Conservation (phyloP, 2,888 invertebrate species). For the Allacma fusca region DNA sequence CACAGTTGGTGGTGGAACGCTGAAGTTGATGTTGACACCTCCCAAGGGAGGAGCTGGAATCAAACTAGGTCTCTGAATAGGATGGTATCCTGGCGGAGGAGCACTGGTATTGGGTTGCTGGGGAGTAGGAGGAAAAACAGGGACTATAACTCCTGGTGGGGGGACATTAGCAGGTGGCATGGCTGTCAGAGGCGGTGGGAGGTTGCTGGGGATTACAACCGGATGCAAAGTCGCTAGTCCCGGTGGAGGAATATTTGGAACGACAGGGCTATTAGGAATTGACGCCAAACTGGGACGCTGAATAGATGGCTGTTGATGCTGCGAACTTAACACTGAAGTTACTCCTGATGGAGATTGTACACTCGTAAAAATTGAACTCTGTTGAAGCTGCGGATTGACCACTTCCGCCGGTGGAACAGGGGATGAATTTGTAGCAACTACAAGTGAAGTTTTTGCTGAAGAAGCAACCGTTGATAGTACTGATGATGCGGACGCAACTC, state of each 20-base stretch:
- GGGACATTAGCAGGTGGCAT: background rate
- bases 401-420: background rate
- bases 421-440: no score
- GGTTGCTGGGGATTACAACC: constrained; percentile 30
- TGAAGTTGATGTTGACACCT: constrained; percentile 52
- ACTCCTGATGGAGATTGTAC: no score
- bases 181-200: constrained; percentile 47
- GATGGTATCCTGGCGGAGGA: constrained; percentile 33
- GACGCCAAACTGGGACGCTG: constrained; percentile 1
- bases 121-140: constrained; percentile 26
- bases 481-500: background rate
- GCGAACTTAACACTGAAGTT: background rate
- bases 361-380: no score
- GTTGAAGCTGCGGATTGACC: no score
- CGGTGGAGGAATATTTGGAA: constrained; percentile 42
- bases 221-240: constrained; percentile 40
- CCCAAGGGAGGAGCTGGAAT: constrained; percentile 26
- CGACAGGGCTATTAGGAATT: background rate
- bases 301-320: constrained; percentile 43
- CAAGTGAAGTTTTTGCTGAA: constrained; percentile 6
- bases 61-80: background rate
- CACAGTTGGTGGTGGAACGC: constrained; percentile 56
- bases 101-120: constrained; percentile 21
- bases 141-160: background rate
- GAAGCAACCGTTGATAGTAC: constrained; percentile 33